Base-by-base conservation (phyloP, 53 echinoderm and acorn worm species). In the Luidia sarsii region DNA sequence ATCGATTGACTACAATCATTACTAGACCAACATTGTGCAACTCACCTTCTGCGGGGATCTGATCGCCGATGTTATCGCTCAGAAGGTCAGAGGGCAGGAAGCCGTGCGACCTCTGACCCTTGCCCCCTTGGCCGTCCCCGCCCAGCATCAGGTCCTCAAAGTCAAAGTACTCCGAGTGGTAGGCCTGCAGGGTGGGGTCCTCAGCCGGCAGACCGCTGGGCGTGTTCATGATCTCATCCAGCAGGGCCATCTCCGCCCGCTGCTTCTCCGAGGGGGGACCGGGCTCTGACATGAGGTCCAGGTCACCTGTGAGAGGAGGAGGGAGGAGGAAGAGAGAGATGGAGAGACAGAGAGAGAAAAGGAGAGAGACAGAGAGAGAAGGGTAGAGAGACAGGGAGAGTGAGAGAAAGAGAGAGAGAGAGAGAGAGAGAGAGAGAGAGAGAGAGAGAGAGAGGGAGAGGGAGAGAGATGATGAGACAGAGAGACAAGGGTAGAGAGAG, bases 161-260 rank as follows among this genome's bases (percentile, higher is more conserved):
- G 64, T 84, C 84, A 84, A 84, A 84, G 62, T 84, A 84, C 38
- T 65, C 86, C 16, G 86, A 88, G 37, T 43, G 68, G 39, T 71
- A 82, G 23, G 85, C 43, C 22, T 36, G 36, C 48, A 29, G 68
- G 19, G 33, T 36, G 43, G 36, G 27, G 0, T 75, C 70, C 39
- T 93, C 99, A 0, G 68, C 55, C 5, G 89, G 87, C 8, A 88
- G 54, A n/a, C 87, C 81, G 9, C 93, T 91, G 36, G 99, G 99
- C 11, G 93, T 91, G 70, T 97, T 97, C n/a, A 97, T 49, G 81
- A 97, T 97, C 43, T 94, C 99, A 64, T 97, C 89, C 33, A 97
- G 84, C 2, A 97, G 79, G 46, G 86, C 92, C 83, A 97, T 82
- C 64, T 97, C 97, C 49, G 89, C 91, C 33, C 68, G 84, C 55